These are phyloP conservation scores for Epicampocera succincta DNA, from an alignment of 2,888 invertebrate genomes.

Conservation along the genomic window DNA sequence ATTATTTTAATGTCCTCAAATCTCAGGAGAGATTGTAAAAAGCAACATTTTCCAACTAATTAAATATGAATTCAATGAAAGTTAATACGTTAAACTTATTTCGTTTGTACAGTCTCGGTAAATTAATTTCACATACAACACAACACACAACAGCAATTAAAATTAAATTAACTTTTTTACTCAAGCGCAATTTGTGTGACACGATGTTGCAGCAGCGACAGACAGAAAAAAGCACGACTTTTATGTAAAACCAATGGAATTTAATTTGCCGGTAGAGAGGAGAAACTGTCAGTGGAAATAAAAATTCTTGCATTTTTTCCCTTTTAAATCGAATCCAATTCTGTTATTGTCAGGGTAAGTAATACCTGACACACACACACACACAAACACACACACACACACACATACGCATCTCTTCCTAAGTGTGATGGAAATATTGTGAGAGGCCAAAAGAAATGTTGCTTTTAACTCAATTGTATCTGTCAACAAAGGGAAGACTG, in stretches of 20 bases:
- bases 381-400: background rate
- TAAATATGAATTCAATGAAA: conserved; percentile 51
- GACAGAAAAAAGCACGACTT: no score
- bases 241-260: conserved; percentile 3
- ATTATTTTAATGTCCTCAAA: conserved; percentile 3
- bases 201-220: background rate
- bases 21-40: conserved; percentile 34
- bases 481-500: conserved; percentile 62
- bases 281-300: background rate
- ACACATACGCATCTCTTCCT: background rate
- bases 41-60: conserved; percentile 51
- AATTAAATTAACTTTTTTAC: conserved; percentile 50
- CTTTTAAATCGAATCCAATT: background rate
- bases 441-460: conserved; percentile 57
- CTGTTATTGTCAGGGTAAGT: background rate
- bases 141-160: background rate
- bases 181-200: conserved; percentile 1
- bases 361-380: background rate
- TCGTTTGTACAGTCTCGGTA: background rate
- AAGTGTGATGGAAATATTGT: conserved; percentile 44
- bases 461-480: conserved; percentile 68
- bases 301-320: conserved; percentile 9
- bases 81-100: conserved; percentile 17
- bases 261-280: conserved; percentile 14
- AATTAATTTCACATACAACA: background rate